phyloP scores from a whole-genome alignment of 92 coral and sea anemone genomes.

The Zoanthus sociatus region DNA sequence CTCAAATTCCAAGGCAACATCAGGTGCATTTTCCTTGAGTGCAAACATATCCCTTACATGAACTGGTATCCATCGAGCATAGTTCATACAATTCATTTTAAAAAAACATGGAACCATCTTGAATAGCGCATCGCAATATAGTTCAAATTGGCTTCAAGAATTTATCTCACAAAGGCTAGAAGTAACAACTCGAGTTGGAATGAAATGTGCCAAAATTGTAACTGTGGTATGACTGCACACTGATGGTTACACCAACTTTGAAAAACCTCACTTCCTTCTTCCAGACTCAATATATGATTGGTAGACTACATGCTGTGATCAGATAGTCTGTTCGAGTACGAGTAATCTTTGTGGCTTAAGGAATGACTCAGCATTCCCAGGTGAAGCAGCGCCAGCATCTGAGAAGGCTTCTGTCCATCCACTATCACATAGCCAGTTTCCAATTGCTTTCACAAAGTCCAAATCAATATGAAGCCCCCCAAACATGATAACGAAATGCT shows the following conservation, averaged over 20 bases:
- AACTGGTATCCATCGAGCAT: constrained; percentile 34
- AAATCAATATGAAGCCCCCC: constrained; percentile 34
- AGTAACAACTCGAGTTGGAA: constrained; percentile 27
- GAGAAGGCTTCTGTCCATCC: constrained; percentile 30
- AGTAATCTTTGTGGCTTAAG: constrained; percentile 40
- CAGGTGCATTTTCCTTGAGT: background rate
- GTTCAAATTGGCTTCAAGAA: background rate
- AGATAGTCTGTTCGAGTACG: background rate
- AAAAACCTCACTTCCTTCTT: background rate
- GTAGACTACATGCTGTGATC: constrained; percentile 15
- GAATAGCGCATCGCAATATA: background rate
- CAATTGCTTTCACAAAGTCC: constrained; percentile 8
- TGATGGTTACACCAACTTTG: background rate
- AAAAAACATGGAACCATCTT: background rate
- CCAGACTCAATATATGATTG: background rate
- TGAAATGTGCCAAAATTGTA: background rate
- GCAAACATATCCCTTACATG: constrained; percentile 34
- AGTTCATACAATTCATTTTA: constrained; percentile 2
- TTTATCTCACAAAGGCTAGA: constrained; percentile 14
- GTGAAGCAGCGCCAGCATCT: constrained; percentile 37
- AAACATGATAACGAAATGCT: background rate
- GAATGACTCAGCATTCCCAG: constrained; percentile 7
- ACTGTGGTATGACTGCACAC: background rate
- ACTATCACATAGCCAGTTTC: constrained; percentile 24
- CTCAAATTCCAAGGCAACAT: background rate